Evolutionary conservation across 2,888 invertebrate species (phyloP).

Genomic region (Drosophila eohydei): DNA sequence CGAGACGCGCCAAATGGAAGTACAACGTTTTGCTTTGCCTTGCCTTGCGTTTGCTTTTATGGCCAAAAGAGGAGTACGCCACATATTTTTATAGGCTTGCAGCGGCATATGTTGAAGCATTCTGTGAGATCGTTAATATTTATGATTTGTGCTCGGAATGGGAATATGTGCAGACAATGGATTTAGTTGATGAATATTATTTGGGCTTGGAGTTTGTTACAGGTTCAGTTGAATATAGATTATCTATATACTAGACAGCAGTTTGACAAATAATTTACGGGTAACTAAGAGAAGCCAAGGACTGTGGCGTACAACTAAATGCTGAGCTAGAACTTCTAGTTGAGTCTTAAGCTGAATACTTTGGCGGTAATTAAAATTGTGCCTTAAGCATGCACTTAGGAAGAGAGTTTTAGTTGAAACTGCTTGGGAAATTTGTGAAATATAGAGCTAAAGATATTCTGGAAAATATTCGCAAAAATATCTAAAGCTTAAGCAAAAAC

Average conservation of each 20-base stretch:
- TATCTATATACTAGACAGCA: background rate
- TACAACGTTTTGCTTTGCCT: slow-evolving; percentile 15
- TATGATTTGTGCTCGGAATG: background rate
- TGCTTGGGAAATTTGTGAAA: too few species aligned
- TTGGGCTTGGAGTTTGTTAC: background rate
- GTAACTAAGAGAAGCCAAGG: too few species aligned
- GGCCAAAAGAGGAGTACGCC: background rate
- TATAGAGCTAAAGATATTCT: too few species aligned
- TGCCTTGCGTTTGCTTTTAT: background rate
- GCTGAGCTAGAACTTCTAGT: too few species aligned
- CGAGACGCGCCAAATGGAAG: slow-evolving; percentile 25
- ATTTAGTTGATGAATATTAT: background rate
- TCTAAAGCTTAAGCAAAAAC: too few species aligned
- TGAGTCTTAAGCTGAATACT: too few species aligned
- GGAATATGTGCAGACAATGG: background rate
- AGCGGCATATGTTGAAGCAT: background rate
- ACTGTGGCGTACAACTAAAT: too few species aligned
- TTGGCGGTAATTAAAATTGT: too few species aligned
- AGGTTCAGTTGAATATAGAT: background rate
- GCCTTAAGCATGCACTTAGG: too few species aligned
- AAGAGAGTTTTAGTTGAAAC: too few species aligned
- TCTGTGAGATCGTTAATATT: slow-evolving; percentile 30
- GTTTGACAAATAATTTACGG: too few species aligned
- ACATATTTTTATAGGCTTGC: background rate
- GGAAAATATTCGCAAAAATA: too few species aligned